Conservation (phyloP, 1,140 invertebrate species). For the Hyles euphorbiae region DNA sequence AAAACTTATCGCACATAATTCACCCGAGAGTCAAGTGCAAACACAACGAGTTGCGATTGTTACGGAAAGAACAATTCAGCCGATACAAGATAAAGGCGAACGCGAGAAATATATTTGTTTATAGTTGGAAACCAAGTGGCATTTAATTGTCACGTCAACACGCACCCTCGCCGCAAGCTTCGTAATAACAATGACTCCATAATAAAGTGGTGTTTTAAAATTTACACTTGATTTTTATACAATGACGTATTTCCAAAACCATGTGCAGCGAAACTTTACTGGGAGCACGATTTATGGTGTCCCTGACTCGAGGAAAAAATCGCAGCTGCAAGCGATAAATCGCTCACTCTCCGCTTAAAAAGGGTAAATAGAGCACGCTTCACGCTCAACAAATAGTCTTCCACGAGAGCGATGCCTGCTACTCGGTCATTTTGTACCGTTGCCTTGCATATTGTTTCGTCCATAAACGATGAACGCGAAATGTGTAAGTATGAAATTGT, state of each 20-base stretch:
- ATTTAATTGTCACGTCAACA: slow-evolving; percentile 56
- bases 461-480: slow-evolving; percentile 15
- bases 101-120: slow-evolving; percentile 66
- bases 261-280: slow-evolving; percentile 11
- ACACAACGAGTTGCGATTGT: slow-evolving; percentile 53
- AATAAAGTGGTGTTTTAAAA: too few relatives aligned
- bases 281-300: slow-evolving; percentile 25
- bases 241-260: slow-evolving; percentile 12
- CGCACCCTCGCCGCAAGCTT: slow-evolving; percentile 13
- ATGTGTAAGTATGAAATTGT: slow-evolving; percentile 19
- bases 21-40: slow-evolving; percentile 40
- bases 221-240: background rate
- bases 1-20: slow-evolving; percentile 24
- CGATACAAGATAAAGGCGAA: slow-evolving; percentile 65
- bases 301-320: slow-evolving; percentile 22
- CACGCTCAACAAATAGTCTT: slow-evolving; percentile 24
- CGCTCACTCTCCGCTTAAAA: slow-evolving; percentile 25
- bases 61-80: slow-evolving; percentile 62
- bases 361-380: slow-evolving; percentile 16
- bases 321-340: slow-evolving; percentile 31
- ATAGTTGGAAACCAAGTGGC: slow-evolving; percentile 53
- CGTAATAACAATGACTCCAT: too few relatives aligned
- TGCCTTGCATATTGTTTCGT: slow-evolving; percentile 24
- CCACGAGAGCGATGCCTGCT: slow-evolving; percentile 17
- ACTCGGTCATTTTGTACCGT: slow-evolving; percentile 26